A percentile compares a stretch with the other conserved stretches of the same genome.
These are phyloP conservation scores for Psittacula derbiana DNA, from an alignment of 2,797 vertebrate species.

Conservation along the genomic window DNA sequence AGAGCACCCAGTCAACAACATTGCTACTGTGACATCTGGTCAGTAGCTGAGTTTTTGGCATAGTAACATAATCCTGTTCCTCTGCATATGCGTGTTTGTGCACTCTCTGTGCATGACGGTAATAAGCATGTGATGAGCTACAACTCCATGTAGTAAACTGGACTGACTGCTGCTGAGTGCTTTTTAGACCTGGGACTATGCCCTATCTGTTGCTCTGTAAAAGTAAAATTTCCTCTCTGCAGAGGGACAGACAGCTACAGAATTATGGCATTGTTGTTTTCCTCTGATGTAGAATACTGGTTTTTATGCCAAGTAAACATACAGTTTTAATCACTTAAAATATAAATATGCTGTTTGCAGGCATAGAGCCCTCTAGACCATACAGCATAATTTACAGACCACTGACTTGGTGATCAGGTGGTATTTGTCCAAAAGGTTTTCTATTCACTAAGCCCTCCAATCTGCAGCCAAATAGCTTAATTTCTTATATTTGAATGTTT, in stretches of 20 bases:
- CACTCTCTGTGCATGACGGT: neutral
- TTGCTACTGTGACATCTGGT: neutral
- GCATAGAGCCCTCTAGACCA: neutral
- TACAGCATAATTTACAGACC: neutral
- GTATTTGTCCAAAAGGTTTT: neutral
- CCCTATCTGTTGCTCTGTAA: neutral
- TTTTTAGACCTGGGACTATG: neutral
- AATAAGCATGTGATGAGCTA: neutral
- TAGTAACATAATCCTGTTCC: neutral
- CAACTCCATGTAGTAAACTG: neutral
- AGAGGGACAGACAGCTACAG: neutral
- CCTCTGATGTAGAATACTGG: neutral
- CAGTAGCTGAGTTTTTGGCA: neutral
- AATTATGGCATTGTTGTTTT: neutral
- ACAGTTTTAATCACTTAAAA: neutral
- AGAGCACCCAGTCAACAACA: neutral
- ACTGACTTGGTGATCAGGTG: neutral
- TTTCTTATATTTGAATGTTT: neutral
- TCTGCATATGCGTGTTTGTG: neutral
- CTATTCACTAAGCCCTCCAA: neutral
- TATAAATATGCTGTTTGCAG: neutral
- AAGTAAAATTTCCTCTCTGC: neutral
- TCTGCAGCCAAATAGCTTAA: neutral
- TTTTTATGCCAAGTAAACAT: neutral
- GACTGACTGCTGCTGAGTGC: neutral